Base-by-base conservation (phyloP, 2,888 invertebrate genomes). In the Drosophila nr. fundita region DNA sequence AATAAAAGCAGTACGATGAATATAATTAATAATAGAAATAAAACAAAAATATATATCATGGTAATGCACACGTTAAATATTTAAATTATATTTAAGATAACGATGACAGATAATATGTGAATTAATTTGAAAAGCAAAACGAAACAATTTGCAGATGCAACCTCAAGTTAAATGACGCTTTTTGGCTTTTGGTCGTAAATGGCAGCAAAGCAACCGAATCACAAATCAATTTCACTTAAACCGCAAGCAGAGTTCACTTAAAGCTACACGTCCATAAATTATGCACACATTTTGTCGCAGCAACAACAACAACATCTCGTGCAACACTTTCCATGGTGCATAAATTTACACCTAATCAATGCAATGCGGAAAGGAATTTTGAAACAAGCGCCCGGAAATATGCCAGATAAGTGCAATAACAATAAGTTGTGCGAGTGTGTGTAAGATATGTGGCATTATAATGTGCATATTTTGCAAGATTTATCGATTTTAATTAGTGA, bases 261-360 rank as follows among this genome's bases (percentile, higher is more conserved):
- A 58, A 48, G 65, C 24, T 32, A 52, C 65, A 71, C 58, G 42
- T 63, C 61, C 59, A 67, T 69, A 68, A 80, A 74, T 83, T 83
- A 87, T 68, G 40, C 40, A 27, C 38, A 70, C 48, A 66, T 4
- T 45, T 45, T 45, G 45, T 66, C 40, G 53, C 36, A 65, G 53
- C 36, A 65, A 36, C 24, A 60, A 50, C 36, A 50, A 21, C 42
- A 76, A 45, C 32, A 34, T 40, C 27, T 76, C 62, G 34, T 27
- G 61, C 52, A 38, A 57, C 50, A 73, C 62, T 52, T 59, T 45
- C 57, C 57, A 32, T 29, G 76, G 68, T 73, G 86, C 86, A 88
- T 84, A 85, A 80, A 84, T 90, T 90, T 84, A 70, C 90, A 90
- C 89, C 89, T 88, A 88, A 84, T 84, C 90, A 85, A 84, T 85